Base-by-base conservation (phyloP, 2,888 invertebrate species). In the Pristionchus fissidentatus region DNA sequence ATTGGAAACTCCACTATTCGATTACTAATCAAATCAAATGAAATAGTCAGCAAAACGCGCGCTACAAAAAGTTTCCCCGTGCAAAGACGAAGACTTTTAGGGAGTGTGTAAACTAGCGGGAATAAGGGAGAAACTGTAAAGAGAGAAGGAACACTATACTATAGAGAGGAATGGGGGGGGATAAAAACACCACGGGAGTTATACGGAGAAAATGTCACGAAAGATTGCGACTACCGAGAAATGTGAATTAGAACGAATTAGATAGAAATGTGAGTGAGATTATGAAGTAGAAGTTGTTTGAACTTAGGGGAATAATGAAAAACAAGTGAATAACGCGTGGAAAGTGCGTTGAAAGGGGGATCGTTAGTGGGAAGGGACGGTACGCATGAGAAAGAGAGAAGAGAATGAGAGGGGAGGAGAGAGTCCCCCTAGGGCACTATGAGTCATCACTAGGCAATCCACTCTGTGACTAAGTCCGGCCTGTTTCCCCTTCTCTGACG, bases 391-490 rank as follows among this genome's bases (percentile, higher is more conserved):
- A 15, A 3, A 46, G 35, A 29, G 35, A 29, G 62, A 19, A 29
- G 8, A 10, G 62, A 7, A 32, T 5, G 29, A 32, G 32, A 10
- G 29, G 46, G 32, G 49, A 32, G n/a, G 49, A 32, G 13, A 15
- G 32, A 19, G 75, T 8, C 75, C 49, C 75, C 49, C 49, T 75
- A 75, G 75, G 49, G 46, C 75, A 49, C 49, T 41, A 70, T 70
- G 70, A 70, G 43, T 70, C 70, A 70, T 41, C 43, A 49, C 19
- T 8, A 10, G 49, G 22, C 38, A 46, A 49, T 75, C 49, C 75
- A 32, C 75, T 70, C 70, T 70, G 70, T 70, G 70, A 70, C 70
- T 70, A 41, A 70, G 43, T n/a, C n/a, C n/a, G n/a, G n/a, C n/a
- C n/a, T n/a, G n/a, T n/a, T n/a, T n/a, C n/a, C n/a, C n/a, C n/a